A percentile compares a stretch with the other conserved stretches of the same genome.
Conservation (phyloP, 2,888 invertebrate genomes). For the Phengaris arion region DNA sequence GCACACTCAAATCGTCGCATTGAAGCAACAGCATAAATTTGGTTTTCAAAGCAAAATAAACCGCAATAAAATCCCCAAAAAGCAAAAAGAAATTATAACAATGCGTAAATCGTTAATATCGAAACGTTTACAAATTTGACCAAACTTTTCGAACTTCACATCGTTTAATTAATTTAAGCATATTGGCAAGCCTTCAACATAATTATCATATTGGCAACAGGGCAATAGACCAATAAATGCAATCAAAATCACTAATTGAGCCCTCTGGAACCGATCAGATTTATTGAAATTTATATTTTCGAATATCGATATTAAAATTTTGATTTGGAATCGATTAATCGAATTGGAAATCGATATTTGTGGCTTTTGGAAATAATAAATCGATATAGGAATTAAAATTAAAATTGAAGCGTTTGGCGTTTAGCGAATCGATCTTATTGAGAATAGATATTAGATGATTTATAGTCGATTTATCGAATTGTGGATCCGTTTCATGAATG, state of each 20-base stretch:
- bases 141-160: neutral
- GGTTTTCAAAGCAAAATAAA: neutral
- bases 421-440: no score
- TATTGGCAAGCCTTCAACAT: neutral
- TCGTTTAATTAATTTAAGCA: neutral
- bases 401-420: no score
- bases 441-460: no score
- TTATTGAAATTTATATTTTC: constrained; percentile 46
- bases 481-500: no score
- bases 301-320: constrained; percentile 69
- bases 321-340: constrained; percentile 36
- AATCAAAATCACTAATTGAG: constrained; percentile 14
- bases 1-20: no score
- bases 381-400: no score
- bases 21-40: no score
- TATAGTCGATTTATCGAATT: no score
- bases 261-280: neutral
- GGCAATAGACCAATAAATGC: constrained; percentile 7
- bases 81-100: neutral
- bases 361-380: no score
- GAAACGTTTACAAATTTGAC: neutral
- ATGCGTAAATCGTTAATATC: neutral
- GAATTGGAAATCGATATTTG: no score
- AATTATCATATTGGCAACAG: neutral
- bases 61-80: neutral